Evolutionary conservation across 2,113 vertebrate genomes (phyloP), one percentile per base, ranked within the genome.

Genomic region (Hippocampus zosterae): DNA sequence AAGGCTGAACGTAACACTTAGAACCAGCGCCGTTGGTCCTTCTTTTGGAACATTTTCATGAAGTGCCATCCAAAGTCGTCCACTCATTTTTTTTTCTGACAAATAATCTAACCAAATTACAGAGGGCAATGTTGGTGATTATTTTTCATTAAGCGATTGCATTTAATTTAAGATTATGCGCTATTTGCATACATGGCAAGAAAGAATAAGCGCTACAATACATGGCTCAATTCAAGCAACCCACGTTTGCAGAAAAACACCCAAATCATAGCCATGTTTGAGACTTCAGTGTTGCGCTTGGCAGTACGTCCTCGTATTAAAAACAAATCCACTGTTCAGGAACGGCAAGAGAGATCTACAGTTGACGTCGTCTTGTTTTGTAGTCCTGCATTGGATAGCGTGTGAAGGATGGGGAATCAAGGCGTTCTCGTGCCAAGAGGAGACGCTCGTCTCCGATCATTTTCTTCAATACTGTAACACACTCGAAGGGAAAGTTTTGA

Each of bases 181-280:
- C 44, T 52, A 71, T 60, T 78, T 83, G 84, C 76, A 81, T 81
- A 83, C 70, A 76, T 37, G 70, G 73, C 70, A 56, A 83, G n/a
- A 77, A 25, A 68, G 37, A 78, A 75, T 72, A 71, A 33, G 33
- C 33, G 5, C 33, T 37, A 37, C 13, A 78, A 29, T 80, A 66
- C 65, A 71, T 41, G 41, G 57, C 59, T 19, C 67, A 29, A 61
- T 66, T 57, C 6, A 9, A 12, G 71, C 29, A 16, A 5, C 10
- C 40, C 23, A 19, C 23, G 29, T 48, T 55, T 74, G 40, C 53
- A 12, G 60, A 73, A 76, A 72, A 53, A 69, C 53, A 64, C 57
- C 53, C 48, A 73, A 41, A 80, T 55, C 69, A 5, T 70, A 63
- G 59, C 67, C 71, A 68, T 44, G 52, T 55, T 55, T 23, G 52